Evolutionary conservation across 2,797 vertebrate species (phyloP), one percentile per base, ranked within the genome.

Genomic region (Tragelaphus oryx): DNA sequence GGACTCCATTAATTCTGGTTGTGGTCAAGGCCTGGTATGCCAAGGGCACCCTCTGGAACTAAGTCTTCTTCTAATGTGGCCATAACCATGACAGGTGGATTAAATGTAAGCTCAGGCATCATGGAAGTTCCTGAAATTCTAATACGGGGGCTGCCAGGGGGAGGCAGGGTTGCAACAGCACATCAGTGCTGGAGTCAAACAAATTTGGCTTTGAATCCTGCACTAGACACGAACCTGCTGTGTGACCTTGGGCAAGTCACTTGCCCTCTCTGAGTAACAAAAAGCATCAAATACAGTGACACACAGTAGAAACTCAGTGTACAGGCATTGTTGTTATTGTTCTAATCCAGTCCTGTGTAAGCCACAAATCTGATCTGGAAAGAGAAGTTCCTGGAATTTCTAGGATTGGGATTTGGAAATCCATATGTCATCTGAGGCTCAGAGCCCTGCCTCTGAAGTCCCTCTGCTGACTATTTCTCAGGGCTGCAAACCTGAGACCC

Each of bases 1-100:
- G 74, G 91, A 78, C 81, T 71, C 89, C 24, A 48, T 97, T n/a
- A 8, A 83, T 94, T 96, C 92, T 81, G 71, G 91, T 71, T 96
- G 91, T 85, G 87, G 89, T 87, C 55, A 71, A 86, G 20, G 48
- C 14, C 85, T 57, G 46, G 14, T 60, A 76, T 59, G 57, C 57
- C 62, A 57, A 94, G 68, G 79, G 74, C 80, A 90, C 24, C 62
- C 59, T 91, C 93, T 80, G 48, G 59, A 93, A 93, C 88, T 80
- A 82, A n/a, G 44, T 94, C 59, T 87, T 91, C 37, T 95, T 68
- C 54, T 80, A 52, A 92, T 62, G 50, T 37, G 68, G 60, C 28
- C 37, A 16, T 30, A 28, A 44, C 13, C 48, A 20, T 16, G 87
- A 89, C 50, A 93, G 87, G 89, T 22, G 10, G 75, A 44, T 33